These are phyloP conservation scores for Daphoenositta chrysoptera DNA, from an alignment of 2,113 vertebrate species.

Conservation along the genomic window DNA sequence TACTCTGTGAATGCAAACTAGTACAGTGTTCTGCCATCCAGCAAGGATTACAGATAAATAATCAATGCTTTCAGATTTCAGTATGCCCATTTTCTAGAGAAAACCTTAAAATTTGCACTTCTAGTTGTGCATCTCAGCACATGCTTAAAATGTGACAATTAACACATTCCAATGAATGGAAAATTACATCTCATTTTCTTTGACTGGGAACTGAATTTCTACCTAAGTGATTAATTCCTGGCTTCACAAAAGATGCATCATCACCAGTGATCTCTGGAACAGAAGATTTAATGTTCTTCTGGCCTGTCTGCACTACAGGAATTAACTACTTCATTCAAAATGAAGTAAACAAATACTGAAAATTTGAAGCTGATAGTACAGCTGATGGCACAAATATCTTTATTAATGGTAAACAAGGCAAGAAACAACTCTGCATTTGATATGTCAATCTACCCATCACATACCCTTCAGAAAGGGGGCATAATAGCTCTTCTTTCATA, in stretches of 20 bases:
- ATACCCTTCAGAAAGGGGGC: not conserved
- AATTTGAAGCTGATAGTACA: not conserved
- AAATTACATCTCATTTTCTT: not conserved
- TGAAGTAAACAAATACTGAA: not conserved
- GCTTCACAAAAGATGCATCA: not conserved
- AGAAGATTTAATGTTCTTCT: not conserved
- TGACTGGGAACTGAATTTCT: not conserved
- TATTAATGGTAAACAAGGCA: not conserved
- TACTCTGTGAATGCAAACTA: not conserved
- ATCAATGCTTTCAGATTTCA: not conserved
- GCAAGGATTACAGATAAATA: not conserved
- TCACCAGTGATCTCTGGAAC: not conserved
- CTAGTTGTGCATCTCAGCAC: not conserved
- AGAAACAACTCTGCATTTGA: not conserved
- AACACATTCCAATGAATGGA: not conserved
- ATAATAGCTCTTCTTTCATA: not conserved
- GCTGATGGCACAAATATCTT: not conserved
- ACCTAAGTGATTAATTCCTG: not conserved
- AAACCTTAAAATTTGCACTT: not conserved
- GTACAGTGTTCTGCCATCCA: not conserved
- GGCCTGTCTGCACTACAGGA: not conserved
- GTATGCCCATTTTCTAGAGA: not conserved
- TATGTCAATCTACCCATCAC: not conserved
- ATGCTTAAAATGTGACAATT: not conserved
- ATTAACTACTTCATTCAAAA: not conserved